Conservation (phyloP, 1,140 invertebrate species). For the Neodiprion virginianus region DNA sequence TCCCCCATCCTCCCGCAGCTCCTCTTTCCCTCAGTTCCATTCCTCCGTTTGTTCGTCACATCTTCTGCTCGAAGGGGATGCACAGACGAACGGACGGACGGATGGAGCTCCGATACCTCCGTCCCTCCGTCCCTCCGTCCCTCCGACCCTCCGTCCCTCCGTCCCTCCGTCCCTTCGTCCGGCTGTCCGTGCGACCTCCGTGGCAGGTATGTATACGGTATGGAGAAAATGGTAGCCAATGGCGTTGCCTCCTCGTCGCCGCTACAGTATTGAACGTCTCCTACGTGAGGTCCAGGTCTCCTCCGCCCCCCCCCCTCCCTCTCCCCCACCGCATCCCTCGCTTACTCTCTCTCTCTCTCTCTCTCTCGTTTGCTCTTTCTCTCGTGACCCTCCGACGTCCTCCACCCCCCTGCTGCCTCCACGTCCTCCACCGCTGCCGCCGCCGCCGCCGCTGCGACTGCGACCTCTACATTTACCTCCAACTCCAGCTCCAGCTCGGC, state of each 20-base stretch:
- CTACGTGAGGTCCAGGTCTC: conserved; percentile 45
- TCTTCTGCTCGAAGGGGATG: conserved; percentile 27
- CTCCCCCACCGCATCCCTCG: conserved; percentile 33
- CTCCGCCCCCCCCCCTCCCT: conserved; percentile 36
- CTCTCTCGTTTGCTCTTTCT: conserved; percentile 32
- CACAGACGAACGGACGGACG: conserved; percentile 35
- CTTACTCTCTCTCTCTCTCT: conserved; percentile 27
- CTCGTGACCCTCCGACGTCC: conserved; percentile 37
- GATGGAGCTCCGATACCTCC: conserved; percentile 41
- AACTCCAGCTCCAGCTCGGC: conserved; percentile 29
- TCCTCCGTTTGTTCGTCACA: conserved; percentile 24
- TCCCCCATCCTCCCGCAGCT: too few relatives aligned
- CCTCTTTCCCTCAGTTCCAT: background rate
- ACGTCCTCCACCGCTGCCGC: background rate
- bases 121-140: conserved; percentile 39
- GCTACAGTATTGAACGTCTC: conserved; percentile 54
- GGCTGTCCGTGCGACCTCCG: conserved; percentile 14
- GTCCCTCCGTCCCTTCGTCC: conserved; percentile 28
- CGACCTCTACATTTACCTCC: conserved; percentile 18
- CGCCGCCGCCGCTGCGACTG: conserved; percentile 2
- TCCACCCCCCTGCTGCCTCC: conserved; percentile 26
- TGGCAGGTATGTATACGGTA: conserved; percentile 28
- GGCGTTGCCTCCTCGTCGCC: conserved; percentile 46
- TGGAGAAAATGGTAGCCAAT: conserved; percentile 54
- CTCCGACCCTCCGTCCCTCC: conserved; percentile 28